Percentiles rank a stretch among this genome's conserved stretches.
Evolutionary conservation across 2,888 invertebrate species (phyloP).

Genomic region (Trissolcus brochymenae): DNA sequence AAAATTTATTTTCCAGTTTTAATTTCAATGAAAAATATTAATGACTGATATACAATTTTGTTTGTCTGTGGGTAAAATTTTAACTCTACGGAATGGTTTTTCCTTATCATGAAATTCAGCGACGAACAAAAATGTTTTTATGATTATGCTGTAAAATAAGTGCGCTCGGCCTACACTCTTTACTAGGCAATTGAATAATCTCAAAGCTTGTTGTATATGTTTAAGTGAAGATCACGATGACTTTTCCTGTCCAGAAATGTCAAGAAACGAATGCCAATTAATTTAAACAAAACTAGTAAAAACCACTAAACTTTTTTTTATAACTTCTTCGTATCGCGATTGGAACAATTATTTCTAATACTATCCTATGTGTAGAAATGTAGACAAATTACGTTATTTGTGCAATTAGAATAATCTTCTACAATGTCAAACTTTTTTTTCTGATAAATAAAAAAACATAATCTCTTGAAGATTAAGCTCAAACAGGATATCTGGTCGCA

Average conservation of each 20-base stretch:
- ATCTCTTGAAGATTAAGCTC: not conserved
- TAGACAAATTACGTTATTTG: no score
- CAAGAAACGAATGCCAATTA: no score
- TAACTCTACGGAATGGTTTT: constrained; percentile 3
- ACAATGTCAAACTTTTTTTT: no score
- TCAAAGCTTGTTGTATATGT: constrained; percentile 29
- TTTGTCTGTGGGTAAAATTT: not conserved
- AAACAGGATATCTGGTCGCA: not conserved
- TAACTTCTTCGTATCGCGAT: no score
- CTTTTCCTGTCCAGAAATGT: constrained; percentile 6
- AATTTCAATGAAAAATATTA: not conserved
- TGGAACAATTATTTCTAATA: no score
- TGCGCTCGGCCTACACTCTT: constrained; percentile 30
- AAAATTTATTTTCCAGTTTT: not conserved
- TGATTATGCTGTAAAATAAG: constrained; percentile 36
- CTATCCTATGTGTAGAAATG: no score
- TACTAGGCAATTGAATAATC: constrained; percentile 45
- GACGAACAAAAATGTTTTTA: constrained; percentile 11
- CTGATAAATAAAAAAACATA: not conserved
- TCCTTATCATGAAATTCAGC: constrained; percentile 21
- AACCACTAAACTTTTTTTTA: no score
- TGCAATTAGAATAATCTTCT: no score
- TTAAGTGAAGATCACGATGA: constrained; percentile 29
- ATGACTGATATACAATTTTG: not conserved
- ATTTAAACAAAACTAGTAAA: no score